Percentiles rank a stretch among this genome's conserved stretches.
These are phyloP conservation scores for Caerostris darwini DNA, from an alignment of 1,140 invertebrate species.

Conservation along the genomic window DNA sequence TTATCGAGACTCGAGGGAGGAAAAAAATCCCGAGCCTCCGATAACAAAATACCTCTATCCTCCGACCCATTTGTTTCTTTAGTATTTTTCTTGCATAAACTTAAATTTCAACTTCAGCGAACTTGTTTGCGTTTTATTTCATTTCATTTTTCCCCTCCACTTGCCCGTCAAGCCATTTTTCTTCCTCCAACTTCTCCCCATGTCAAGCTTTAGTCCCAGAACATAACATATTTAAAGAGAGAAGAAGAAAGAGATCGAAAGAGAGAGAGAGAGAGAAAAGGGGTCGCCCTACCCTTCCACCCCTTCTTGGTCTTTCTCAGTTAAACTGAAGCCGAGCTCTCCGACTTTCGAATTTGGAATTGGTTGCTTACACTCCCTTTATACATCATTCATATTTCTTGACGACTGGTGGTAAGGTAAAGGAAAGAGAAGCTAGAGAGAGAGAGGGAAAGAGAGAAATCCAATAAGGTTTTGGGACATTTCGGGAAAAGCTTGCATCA, in stretches of 20 bases:
- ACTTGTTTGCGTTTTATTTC: slow-evolving; percentile 75
- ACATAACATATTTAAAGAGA: slow-evolving; percentile 76
- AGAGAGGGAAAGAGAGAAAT: slow-evolving; percentile 64
- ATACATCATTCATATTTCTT: slow-evolving; percentile 78
- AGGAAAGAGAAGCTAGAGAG: slow-evolving; percentile 40
- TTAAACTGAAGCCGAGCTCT: slow-evolving; percentile 57
- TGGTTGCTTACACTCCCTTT: slow-evolving; percentile 77
- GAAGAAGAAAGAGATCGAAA: slow-evolving; percentile 59
- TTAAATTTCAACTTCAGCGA: slow-evolving; percentile 71
- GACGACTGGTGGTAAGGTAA: slow-evolving; percentile 67
- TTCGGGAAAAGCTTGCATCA: slow-evolving; percentile 65
- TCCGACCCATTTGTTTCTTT: slow-evolving; percentile 67
- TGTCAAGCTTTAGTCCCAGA: slow-evolving; percentile 55
- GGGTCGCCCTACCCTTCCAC: too few species aligned
- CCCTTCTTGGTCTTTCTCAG: slow-evolving; percentile 16
- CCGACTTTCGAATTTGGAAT: slow-evolving; percentile 76
- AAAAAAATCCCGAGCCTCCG: slow-evolving; percentile 49
- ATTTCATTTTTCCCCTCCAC: slow-evolving; percentile 72
- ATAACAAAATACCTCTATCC: slow-evolving; percentile 66
- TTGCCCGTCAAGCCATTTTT: slow-evolving; percentile 63
- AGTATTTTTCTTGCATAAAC: slow-evolving; percentile 75
- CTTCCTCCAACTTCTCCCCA: slow-evolving; percentile 48
- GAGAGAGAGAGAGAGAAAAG: slow-evolving; percentile 24
- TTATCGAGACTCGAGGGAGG: slow-evolving; percentile 24
- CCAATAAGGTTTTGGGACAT: slow-evolving; percentile 77